Evolutionary conservation across 2,888 invertebrate species (phyloP), one percentile per base, ranked within the genome.

Genomic region (Norana najaformis): DNA sequence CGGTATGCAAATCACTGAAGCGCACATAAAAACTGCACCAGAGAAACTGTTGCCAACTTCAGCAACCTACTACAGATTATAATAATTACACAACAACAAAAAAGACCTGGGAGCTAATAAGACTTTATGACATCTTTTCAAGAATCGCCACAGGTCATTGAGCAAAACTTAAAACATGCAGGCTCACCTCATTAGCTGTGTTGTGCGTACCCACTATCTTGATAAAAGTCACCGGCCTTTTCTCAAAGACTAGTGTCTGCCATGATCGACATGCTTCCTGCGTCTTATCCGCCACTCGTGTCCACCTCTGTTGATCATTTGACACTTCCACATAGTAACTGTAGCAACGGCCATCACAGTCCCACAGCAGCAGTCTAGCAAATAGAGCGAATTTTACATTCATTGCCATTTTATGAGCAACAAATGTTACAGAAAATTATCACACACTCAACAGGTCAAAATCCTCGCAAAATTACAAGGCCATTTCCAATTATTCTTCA

Each of bases 201-300:
- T 99, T 99, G 93, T 97, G 97, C 0, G 98, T 99, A 91, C 99
- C 99, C 89, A 98, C 97, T 93, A 99, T 98, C 91, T 97, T 96
- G 92, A 99, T 97, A 94, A 98, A 99, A 89, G 98, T 97, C 82
- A 99, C 97, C 0, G 98, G 97, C 88, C 97, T 96, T 34, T 97
- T 96, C 0, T 96, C 95, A 95, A 99, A 99, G 90, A 96, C 96
- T 88, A 99, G 96, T 90, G 97, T 97, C 95, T 99, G 99, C 99
- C 99, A 99, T 0, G 98, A 98, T 93, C 97, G 41, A 41, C 91
- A 98, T 35, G 96, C 95, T 93, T 98, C 97, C 91, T 97, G 96
- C 0, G 97, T 97, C 93, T 97, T 97, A 95, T 99, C 99, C 83
- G 97, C 97, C 30, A 98, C 97, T 94, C 97, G 96, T 34, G 92